Evolutionary conservation across 2,797 vertebrate genomes (phyloP).

Genomic region (Poecilia gillii): DNA sequence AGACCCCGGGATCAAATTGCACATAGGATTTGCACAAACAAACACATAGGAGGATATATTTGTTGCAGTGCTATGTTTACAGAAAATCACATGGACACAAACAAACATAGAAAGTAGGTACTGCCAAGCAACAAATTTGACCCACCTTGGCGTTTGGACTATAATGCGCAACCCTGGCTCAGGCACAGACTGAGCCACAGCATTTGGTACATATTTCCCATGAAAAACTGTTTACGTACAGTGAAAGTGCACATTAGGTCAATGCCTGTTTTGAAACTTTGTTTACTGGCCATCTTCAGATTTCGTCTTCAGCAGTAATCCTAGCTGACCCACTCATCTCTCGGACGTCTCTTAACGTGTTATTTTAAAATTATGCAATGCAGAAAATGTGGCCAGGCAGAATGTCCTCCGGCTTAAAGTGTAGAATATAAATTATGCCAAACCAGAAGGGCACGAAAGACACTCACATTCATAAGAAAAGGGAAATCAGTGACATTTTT

Average conservation of each 20-base stretch:
- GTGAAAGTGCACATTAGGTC: background rate
- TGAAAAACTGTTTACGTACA: background rate
- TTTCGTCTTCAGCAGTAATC: constrained; percentile 29
- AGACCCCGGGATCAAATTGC: constrained; percentile 54
- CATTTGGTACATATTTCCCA: background rate
- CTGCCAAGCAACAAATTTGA: constrained; percentile 37
- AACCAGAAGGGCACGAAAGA: background rate
- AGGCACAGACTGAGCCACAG: constrained; percentile 24
- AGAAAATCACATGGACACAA: constrained; percentile 9
- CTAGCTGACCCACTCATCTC: constrained; percentile 14
- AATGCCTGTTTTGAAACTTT: constrained; percentile 12
- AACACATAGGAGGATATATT: constrained; percentile 33
- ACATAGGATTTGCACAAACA: constrained; percentile 19
- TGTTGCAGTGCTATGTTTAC: constrained; percentile 22
- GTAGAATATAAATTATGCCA: background rate
- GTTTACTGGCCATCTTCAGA: background rate
- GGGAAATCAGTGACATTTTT: background rate
- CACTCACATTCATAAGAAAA: background rate
- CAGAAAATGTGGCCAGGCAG: constrained; percentile 13
- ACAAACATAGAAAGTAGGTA: constrained; percentile 45
- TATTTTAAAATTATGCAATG: constrained; percentile 31
- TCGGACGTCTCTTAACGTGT: constrained; percentile 13
- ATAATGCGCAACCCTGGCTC: constrained; percentile 14
- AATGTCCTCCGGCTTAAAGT: constrained; percentile 11
- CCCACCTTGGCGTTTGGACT: constrained; percentile 26